Percentiles rank a stretch among this genome's conserved stretches.
Conservation (phyloP, 2,797 vertebrate species). For the Coregonus suidteri region DNA sequence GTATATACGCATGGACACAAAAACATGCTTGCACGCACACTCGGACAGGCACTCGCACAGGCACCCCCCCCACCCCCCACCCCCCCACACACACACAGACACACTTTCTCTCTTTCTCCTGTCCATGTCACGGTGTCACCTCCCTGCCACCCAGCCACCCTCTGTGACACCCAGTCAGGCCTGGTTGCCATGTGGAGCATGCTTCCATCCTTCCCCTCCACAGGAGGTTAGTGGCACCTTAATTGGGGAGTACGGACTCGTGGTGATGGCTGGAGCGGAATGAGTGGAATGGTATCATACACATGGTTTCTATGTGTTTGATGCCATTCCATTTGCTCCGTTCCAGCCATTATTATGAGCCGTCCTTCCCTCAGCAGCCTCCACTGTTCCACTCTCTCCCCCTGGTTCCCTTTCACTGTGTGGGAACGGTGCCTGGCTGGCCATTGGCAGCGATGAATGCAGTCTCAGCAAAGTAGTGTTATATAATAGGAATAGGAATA, state of each 20-base stretch:
- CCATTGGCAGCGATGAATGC: neutral
- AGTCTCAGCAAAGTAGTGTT: neutral
- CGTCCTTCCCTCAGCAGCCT: no score
- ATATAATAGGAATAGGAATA: neutral
- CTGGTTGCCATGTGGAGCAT: neutral
- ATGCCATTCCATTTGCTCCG: no score
- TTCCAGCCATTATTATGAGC: no score
- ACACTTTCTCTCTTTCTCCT: slow-evolving; percentile 10
- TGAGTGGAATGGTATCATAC: no score
- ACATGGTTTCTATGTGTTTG: no score
- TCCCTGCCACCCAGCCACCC: neutral
- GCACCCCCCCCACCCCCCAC: no score
- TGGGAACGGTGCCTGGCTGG: neutral
- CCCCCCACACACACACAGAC: neutral
- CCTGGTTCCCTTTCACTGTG: neutral
- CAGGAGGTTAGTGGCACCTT: no score
- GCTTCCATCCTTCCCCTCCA: neutral
- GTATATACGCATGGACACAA: no score
- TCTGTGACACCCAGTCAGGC: neutral
- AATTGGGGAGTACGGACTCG: no score
- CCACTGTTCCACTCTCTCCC: neutral
- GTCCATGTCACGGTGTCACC: neutral
- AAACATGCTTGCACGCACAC: no score
- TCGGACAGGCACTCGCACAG: no score
- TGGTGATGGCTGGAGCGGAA: no score